Percentiles rank a stretch among this genome's conserved stretches.
These are phyloP conservation scores for Danaus chrysippus DNA, from an alignment of 2,888 invertebrate species.

Conservation along the genomic window DNA sequence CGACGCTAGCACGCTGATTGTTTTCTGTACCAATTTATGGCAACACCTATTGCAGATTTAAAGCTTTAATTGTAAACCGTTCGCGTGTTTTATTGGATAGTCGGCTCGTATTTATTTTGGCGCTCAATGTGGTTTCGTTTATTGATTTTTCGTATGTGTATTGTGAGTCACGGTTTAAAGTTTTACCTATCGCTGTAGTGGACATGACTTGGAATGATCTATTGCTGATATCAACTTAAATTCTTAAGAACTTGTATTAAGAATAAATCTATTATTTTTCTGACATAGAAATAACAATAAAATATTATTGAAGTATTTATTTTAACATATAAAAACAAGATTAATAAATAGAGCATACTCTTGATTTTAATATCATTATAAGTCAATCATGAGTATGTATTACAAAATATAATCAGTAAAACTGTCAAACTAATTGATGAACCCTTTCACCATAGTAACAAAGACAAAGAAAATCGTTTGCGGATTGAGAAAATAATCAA, in stretches of 20 bases:
- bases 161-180: conserved; percentile 48
- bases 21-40: conserved; percentile 77
- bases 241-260: conserved; percentile 33
- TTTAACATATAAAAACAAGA: no score
- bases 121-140: conserved; percentile 67
- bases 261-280: conserved; percentile 11
- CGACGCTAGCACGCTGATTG: conserved; percentile 76
- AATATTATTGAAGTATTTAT: no score
- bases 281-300: no score
- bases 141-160: conserved; percentile 67
- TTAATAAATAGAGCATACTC: no score
- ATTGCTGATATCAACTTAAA: conserved; percentile 34
- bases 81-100: conserved; percentile 79
- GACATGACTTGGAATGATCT: conserved; percentile 44
- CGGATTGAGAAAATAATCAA: neutral
- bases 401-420: no score
- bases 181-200: conserved; percentile 45
- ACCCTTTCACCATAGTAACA: no score
- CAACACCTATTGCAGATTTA: conserved; percentile 80
- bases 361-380: no score
- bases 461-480: neutral
- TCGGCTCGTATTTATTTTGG: conserved; percentile 71
- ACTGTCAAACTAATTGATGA: no score
- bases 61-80: conserved; percentile 79
- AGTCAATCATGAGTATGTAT: no score